Base-by-base conservation (phyloP, 2,888 invertebrate species). In the Saturnia japonica region DNA sequence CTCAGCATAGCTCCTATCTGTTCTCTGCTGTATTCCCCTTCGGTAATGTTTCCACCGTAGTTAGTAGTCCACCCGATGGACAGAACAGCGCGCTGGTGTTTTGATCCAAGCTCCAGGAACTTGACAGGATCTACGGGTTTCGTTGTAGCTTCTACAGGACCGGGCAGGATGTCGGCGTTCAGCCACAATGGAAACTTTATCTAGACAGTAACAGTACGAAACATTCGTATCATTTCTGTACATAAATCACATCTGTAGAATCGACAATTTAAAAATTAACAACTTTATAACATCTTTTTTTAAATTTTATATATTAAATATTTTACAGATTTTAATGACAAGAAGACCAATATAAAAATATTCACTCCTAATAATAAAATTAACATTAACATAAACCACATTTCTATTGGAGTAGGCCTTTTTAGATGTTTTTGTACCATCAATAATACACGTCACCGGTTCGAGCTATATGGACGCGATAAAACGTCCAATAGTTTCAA, bases 1-100 rank as follows among this genome's bases (percentile, higher is more conserved):
- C 95, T 84, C 2, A 96, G 81, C 97, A 98, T 98, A 25, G 94
- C 91, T 0, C 95, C 90, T n/a, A 97, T 95, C 69, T 97, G 95
- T 0, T 94, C 89, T 3, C 92, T 82, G 7, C 94, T 95, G 86
- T 97, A 97, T 43, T 90, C 93, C 1, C 95, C 96, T 66, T 94
- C 91, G 0, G 90, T 94, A 72, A 89, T 88, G 74, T 93, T 87
- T 0, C 88, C 89, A 6, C 95, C 94, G 84, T 95, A 96, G 73
- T 91, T 94, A 1, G 98, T 98, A 28, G 97, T 98, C 98, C 98
- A 98, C 0, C 88, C 98, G 9, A 97, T 91, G 12, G 98, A 98
- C 1, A 98, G 91, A 0, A 96, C 95, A 0, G 96, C 95, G 25
- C 95, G 91, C 0, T 95, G 94, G 75, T 97, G 96, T 60, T 92